Evolutionary conservation across 2,113 vertebrate genomes (phyloP).

Genomic region (Ranitomeya imitator): DNA sequence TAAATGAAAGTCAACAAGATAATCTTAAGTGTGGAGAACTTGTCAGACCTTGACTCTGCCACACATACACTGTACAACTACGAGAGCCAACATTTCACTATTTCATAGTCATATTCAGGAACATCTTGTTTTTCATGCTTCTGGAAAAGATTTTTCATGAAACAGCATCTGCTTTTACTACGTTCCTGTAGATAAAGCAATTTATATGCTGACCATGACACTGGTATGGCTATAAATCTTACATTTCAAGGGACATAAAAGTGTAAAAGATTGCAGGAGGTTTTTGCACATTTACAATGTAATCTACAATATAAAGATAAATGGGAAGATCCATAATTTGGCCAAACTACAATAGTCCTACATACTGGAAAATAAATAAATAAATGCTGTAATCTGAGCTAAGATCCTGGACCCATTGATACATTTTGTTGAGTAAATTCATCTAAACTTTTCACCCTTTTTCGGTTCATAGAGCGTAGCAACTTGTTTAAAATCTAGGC

Average conservation of each 20-base stretch:
- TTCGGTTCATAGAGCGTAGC: neutral
- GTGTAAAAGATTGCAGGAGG: neutral
- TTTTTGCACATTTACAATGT: slow-evolving; percentile 6
- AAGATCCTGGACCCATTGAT: neutral
- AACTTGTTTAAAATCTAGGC: neutral
- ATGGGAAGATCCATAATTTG: neutral
- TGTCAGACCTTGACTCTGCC: slow-evolving; percentile 13
- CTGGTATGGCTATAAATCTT: slow-evolving; percentile 15
- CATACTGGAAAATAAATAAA: neutral
- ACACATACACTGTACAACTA: neutral
- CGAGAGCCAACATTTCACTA: neutral
- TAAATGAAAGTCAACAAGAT: slow-evolving; percentile 40
- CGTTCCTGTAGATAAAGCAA: slow-evolving; percentile 4
- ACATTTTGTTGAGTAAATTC: neutral
- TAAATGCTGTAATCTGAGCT: neutral
- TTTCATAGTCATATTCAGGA: slow-evolving; percentile 17
- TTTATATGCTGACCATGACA: slow-evolving; percentile 19
- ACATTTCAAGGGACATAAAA: neutral
- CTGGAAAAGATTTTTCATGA: slow-evolving; percentile 12
- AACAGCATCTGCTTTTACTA: slow-evolving; percentile 16
- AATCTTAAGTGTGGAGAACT: slow-evolving; percentile 35
- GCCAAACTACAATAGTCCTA: neutral
- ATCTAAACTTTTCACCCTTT: neutral
- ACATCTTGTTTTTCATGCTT: slow-evolving; percentile 12
- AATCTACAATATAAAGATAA: neutral